Evolutionary conservation across 2,113 vertebrate genomes (phyloP), one percentile per base, ranked within the genome.

Genomic region (Uria aalge): DNA sequence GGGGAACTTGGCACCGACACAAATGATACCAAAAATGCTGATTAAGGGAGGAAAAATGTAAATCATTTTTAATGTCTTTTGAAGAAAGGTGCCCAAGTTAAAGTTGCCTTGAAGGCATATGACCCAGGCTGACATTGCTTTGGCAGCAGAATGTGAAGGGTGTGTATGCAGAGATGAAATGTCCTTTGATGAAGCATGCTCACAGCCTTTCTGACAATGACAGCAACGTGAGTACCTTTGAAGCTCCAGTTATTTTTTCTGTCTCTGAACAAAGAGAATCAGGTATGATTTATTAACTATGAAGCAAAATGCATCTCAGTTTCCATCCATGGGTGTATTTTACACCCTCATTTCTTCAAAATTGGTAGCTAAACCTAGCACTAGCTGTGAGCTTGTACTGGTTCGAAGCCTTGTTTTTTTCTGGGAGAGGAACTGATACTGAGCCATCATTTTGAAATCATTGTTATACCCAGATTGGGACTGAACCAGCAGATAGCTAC

Each of bases 31-130:
- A 82, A 95, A 96, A 96, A 75, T 45, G 94, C 87, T 96, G 85
- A 94, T 94, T 97, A 97, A 94, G 71, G 81, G 75, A 96, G 78
- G 91, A 98, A 89, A 71, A 79, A 85, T 81, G 88, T 53, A 94
- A 75, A 94, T 96, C 0, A 56, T 74, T 96, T 96, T 68, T 57
- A 64, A 60, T n/a, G 45, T 79, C 94, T 96, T 96, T 93, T 95
- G 73, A 98, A 97, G 94, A 85, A 80, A 71, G 71, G 86, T 94
- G 67, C 67, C 84, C 85, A 94, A 96, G 85, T 90, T 85, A 94
- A 92, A 71, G n/a, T 45, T 91, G 85, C 74, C 76, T 96, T 63
- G 83, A 93, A 93, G 91, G 85, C 89, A 40, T 74, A 40, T 86
- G 94, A 94, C 76, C 66, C 72, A 93, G 78, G 66, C 66, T 79